A percentile compares a stretch with the other conserved stretches of the same genome.
These are phyloP conservation scores for Xylocampa areola DNA, from an alignment of 2,888 invertebrate species.

Conservation along the genomic window DNA sequence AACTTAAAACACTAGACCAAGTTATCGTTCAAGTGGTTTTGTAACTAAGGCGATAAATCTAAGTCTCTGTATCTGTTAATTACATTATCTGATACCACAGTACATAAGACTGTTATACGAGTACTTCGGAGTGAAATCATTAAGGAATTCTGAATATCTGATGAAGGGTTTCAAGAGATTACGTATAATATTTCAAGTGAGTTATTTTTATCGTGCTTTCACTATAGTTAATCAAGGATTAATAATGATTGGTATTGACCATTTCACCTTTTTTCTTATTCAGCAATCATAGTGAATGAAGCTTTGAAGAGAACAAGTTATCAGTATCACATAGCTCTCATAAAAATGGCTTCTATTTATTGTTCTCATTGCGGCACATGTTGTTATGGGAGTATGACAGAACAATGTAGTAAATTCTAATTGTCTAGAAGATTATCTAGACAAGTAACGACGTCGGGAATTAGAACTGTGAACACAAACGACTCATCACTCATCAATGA, in stretches of 20 bases:
- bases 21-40: slow-evolving; percentile 39
- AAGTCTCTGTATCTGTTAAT: slow-evolving; percentile 10
- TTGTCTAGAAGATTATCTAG: slow-evolving; percentile 43
- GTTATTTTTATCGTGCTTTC: no score
- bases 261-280: no score
- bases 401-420: slow-evolving; percentile 40
- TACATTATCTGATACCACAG: slow-evolving; percentile 3
- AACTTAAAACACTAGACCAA: slow-evolving; percentile 20
- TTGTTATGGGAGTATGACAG: slow-evolving; percentile 28
- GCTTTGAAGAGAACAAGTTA: no score
- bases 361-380: slow-evolving; percentile 4
- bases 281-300: no score
- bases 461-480: slow-evolving; percentile 9
- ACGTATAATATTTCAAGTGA: no score
- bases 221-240: no score
- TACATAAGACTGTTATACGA: slow-evolving; percentile 1
- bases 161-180: no score
- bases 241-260: no score
- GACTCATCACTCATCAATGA: slow-evolving; percentile 6
- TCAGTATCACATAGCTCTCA: background rate
- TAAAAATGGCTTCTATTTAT: background rate
- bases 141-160: no score
- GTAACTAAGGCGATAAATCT: slow-evolving; percentile 13
- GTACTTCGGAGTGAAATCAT: no score
- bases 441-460: slow-evolving; percentile 10